These are phyloP conservation scores for Lysandra bellargus DNA, from an alignment of 2,888 invertebrate species.

Conservation along the genomic window DNA sequence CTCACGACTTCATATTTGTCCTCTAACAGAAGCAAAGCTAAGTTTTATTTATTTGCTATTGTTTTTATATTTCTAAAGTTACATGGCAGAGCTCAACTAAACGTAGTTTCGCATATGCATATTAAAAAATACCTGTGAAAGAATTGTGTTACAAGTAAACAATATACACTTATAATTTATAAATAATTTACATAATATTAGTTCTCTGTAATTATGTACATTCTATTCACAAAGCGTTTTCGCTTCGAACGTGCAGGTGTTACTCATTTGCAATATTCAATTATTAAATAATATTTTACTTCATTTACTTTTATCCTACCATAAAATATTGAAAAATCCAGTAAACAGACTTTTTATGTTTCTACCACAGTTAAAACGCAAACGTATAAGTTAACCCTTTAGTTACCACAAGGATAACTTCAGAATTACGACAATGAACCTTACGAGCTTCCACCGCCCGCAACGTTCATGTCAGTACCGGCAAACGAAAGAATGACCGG, in stretches of 20 bases:
- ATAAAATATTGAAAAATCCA: constrained; percentile 14
- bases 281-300: neutral
- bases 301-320: constrained; percentile 15
- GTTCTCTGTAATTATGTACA: constrained; percentile 25
- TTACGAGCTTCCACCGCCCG: too few species aligned
- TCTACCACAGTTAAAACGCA: neutral
- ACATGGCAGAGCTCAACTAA: constrained; percentile 22
- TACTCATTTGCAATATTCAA: neutral
- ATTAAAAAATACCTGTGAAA: constrained; percentile 31
- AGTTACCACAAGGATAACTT: too few species aligned
- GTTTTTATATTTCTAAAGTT: constrained; percentile 31
- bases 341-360: neutral
- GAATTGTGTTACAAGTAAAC: constrained; percentile 27
- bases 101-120: constrained; percentile 31
- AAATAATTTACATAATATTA: constrained; percentile 30
- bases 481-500: too few species aligned
- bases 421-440: too few species aligned
- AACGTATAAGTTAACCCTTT: too few species aligned
- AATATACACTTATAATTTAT: constrained; percentile 29
- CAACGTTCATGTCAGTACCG: too few species aligned
- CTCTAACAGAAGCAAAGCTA: constrained; percentile 25
- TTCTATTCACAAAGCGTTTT: constrained; percentile 16
- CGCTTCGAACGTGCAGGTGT: constrained; percentile 14
- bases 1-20: constrained; percentile 28
- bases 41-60: constrained; percentile 30